Evolutionary conservation across 2,113 vertebrate species (phyloP).

Genomic region (Mormyrus lacerda): DNA sequence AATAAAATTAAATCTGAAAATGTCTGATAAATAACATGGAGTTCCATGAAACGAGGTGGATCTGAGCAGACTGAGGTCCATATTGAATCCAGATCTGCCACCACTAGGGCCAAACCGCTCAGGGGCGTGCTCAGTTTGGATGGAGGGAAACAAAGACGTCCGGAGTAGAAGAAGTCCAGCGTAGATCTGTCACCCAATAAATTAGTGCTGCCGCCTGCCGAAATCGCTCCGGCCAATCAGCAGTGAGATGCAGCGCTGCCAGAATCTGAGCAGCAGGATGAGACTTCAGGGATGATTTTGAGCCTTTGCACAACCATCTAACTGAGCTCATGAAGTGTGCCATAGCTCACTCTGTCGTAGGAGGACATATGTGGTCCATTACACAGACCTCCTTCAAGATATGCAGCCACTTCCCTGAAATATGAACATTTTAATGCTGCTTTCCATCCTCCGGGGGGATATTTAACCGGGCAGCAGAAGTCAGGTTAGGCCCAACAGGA

Average conservation of each 20-base stretch:
- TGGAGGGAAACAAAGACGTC: not conserved
- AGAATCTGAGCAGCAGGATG: not conserved
- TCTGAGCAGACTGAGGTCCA: not conserved
- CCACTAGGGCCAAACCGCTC: not conserved
- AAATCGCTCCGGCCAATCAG: not conserved
- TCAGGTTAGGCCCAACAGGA: not conserved
- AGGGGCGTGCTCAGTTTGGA: not conserved
- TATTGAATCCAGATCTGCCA: slow-evolving; percentile 1
- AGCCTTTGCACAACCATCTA: not conserved
- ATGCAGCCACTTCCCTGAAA: not conserved
- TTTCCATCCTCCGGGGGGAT: slow-evolving; percentile 5
- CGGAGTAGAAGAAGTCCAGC: not conserved
- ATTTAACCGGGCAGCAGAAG: not conserved
- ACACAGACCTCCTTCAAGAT: not conserved
- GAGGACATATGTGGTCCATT: slow-evolving; percentile 1
- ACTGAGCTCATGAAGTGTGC: not conserved
- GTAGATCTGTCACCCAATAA: not conserved
- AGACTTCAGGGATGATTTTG: not conserved
- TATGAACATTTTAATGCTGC: not conserved
- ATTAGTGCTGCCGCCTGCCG: not conserved
- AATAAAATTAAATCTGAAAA: slow-evolving; percentile 13
- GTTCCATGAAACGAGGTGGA: not conserved
- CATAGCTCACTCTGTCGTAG: not conserved
- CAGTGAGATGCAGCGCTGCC: not conserved
- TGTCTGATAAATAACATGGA: slow-evolving; percentile 3